Evolutionary conservation across 2,797 vertebrate genomes (phyloP).

Genomic region (Ctenosaura bakeri): DNA sequence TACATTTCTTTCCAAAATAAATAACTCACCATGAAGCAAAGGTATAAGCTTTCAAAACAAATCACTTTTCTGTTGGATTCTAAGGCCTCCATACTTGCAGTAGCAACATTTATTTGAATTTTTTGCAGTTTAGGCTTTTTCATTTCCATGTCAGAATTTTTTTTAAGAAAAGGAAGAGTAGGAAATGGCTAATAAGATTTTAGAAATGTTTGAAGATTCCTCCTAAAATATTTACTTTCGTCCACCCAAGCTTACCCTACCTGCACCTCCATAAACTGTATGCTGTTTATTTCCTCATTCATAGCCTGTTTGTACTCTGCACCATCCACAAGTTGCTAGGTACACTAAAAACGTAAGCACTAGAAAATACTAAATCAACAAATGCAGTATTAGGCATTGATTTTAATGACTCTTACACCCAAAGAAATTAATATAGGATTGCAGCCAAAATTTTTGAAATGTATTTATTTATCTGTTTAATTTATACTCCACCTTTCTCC

Average conservation of each 20-base stretch:
- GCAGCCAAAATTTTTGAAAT: too few relatives aligned
- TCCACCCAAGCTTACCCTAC: not conserved
- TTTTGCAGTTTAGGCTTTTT: constrained; percentile 7
- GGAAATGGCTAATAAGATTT: not conserved
- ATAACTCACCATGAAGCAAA: not conserved
- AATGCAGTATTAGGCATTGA: not conserved
- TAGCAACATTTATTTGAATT: constrained; percentile 2
- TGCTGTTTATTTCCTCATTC: not conserved
- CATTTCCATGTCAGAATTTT: not conserved
- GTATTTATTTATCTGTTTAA: too few relatives aligned
- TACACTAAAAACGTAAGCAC: not conserved
- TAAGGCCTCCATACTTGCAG: not conserved
- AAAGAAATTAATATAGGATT: too few relatives aligned
- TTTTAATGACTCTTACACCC: too few relatives aligned
- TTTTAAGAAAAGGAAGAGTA: not conserved
- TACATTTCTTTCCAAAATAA: constrained; percentile 6
- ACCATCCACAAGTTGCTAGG: not conserved
- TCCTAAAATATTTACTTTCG: not conserved
- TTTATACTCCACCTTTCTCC: too few relatives aligned
- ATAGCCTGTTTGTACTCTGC: not conserved
- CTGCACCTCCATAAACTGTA: not conserved
- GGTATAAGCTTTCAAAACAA: not conserved
- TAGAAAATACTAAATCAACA: not conserved
- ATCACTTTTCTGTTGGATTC: not conserved
- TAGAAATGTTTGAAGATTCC: not conserved